These are phyloP conservation scores for Eueremaeus valkanovi DNA, from an alignment of 2,888 invertebrate genomes.

Conservation along the genomic window DNA sequence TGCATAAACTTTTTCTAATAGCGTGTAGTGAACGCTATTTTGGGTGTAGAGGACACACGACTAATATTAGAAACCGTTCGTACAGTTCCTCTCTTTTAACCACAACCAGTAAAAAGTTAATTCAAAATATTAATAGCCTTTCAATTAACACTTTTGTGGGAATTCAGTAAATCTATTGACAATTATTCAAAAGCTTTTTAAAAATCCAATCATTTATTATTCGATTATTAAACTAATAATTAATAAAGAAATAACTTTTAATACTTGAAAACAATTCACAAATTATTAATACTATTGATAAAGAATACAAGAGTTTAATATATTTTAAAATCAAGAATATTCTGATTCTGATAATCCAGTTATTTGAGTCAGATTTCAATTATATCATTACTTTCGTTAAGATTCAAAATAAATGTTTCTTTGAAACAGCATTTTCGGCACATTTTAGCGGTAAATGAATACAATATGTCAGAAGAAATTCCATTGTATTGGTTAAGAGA, in stretches of 20 bases:
- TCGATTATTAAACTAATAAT: too few relatives aligned
- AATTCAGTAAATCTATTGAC: too few relatives aligned
- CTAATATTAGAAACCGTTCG: slow-evolving; percentile 13
- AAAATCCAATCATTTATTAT: neutral
- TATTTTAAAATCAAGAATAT: too few relatives aligned
- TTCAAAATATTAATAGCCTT: neutral
- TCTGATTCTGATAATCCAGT: too few relatives aligned
- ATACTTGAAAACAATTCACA: neutral
- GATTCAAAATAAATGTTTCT: neutral
- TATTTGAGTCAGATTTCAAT: neutral
- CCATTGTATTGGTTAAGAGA: slow-evolving; percentile 27
- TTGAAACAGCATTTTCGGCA: slow-evolving; percentile 19
- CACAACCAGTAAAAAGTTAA: neutral
- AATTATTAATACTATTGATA: too few relatives aligned
- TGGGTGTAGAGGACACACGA: slow-evolving; percentile 24
- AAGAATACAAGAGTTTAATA: too few relatives aligned
- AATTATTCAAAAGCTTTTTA: neutral
- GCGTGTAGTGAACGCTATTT: slow-evolving; percentile 1
- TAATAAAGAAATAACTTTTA: too few relatives aligned
- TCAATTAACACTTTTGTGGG: neutral
- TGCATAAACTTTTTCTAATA: slow-evolving; percentile 11
- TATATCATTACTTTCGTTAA: neutral
- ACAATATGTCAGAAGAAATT: slow-evolving; percentile 32
- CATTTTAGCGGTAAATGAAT: slow-evolving; percentile 33
- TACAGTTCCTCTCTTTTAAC: neutral